Evolutionary conservation across 2,888 invertebrate species (phyloP).

Genomic region (Chelonus formosanus): DNA sequence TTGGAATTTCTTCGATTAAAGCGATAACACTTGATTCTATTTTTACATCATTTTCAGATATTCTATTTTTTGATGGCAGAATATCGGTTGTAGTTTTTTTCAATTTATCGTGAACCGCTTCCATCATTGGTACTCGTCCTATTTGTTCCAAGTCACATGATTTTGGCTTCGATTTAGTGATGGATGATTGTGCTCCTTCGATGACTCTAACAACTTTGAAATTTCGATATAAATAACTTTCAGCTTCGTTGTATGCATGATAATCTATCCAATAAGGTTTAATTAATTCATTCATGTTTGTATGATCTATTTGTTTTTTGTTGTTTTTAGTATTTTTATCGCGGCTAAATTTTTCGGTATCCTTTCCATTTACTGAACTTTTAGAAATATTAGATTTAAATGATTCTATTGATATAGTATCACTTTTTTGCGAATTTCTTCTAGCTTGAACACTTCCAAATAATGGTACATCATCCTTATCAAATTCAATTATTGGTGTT

Average conservation of each 20-base stretch:
- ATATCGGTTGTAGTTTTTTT: too few relatives aligned
- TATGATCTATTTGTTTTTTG: constrained; percentile 15
- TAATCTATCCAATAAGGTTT: constrained; percentile 55
- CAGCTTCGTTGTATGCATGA: constrained; percentile 52
- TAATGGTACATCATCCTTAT: constrained; percentile 47
- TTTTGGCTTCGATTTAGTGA: constrained; percentile 32
- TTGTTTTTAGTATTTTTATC: constrained; percentile 16
- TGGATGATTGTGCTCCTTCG: constrained; percentile 44
- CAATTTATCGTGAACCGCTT: too few relatives aligned
- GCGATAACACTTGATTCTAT: too few relatives aligned
- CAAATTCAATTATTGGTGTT: constrained; percentile 13
- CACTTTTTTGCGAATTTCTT: constrained; percentile 39
- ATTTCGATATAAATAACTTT: constrained; percentile 50
- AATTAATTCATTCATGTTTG: constrained; percentile 42
- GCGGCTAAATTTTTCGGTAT: constrained; percentile 1
- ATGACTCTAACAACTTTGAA: constrained; percentile 51
- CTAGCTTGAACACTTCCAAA: constrained; percentile 61
- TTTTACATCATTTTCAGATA: too few relatives aligned
- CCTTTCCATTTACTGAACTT: too few relatives aligned
- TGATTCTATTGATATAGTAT: too few relatives aligned
- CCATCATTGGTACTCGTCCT: too few relatives aligned
- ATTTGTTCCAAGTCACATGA: constrained; percentile 48
- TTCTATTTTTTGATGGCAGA: too few relatives aligned
- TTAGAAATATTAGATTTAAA: too few relatives aligned
- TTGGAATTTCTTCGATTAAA: too few relatives aligned